These are phyloP conservation scores for Monarcha castaneiventris DNA, from an alignment of 2,113 vertebrate species.

Conservation along the genomic window DNA sequence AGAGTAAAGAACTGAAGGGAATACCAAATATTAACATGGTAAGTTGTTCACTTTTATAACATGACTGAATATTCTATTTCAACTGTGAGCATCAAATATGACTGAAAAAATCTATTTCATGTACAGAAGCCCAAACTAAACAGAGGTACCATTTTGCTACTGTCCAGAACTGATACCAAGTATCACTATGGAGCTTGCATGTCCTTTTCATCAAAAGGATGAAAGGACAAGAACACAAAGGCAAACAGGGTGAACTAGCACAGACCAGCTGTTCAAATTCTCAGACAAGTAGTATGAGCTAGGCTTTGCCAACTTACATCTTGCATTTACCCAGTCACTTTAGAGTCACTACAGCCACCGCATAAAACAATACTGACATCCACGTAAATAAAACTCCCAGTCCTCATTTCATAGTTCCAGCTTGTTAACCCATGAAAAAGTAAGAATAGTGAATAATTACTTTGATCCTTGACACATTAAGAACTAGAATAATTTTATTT, in stretches of 20 bases:
- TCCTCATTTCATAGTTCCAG: not conserved
- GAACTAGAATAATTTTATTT: not conserved
- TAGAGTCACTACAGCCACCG: not conserved
- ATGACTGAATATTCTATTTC: not conserved
- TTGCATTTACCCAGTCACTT: not conserved
- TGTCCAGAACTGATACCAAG: not conserved
- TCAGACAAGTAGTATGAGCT: accelerated
- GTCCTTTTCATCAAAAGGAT: not conserved
- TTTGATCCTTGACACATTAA: not conserved
- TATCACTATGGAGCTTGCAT: not conserved
- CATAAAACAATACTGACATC: not conserved
- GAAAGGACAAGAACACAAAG: not conserved
- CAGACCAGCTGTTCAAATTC: not conserved
- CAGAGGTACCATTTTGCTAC: not conserved
- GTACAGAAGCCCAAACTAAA: not conserved
- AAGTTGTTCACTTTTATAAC: not conserved
- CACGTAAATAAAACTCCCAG: not conserved
- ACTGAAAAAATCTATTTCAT: not conserved
- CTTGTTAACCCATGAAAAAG: not conserved
- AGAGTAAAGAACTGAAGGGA: not conserved
- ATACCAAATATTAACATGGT: not conserved
- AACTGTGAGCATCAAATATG: not conserved
- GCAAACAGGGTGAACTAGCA: not conserved
- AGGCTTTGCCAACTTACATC: not conserved
- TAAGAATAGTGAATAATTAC: not conserved